Base-by-base conservation (phyloP, 2,888 invertebrate genomes). In the Tinea semifulvella region DNA sequence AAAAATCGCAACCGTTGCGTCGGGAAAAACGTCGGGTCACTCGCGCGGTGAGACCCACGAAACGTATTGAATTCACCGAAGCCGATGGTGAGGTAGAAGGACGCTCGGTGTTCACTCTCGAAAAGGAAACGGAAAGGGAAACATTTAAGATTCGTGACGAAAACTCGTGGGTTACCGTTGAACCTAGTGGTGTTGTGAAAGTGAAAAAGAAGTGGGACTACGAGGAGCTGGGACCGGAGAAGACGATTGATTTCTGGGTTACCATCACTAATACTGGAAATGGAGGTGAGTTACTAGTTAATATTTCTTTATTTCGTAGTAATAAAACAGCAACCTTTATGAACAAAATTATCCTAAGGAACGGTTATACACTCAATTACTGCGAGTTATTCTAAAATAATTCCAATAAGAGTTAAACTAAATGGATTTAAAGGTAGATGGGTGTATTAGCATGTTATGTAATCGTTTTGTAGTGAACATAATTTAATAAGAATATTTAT, bases 201-300 rank as follows among this genome's bases (percentile, higher is more conserved):
- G 95, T 96, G 52, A 94, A 94, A 77, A 93, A 94, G 87, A 94
- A 94, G 87, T 96, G 96, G 96, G 95, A 96, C 85, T 96, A 94
- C 72, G 96, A 96, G 65, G 95, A 95, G 63, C 75, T 96, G 40
- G 95, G 95, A 18, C 93, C 94, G 1, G 95, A 96, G 77, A 96
- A 96, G 70, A 95, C 94, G 10, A 95, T 96, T 61, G 95, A 96
- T 73, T 96, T 96, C 71, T 96, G 95, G 95, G 95, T 96, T 44
- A 94, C 93, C 45, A 95, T 95, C 58, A 93, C 92, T 47, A 95
- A 95, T 70, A 87, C 91, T 51, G 93, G 92, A 81, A 90, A 90
- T 69, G 90, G 91, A 83, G 92, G 92, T 93, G 66, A 88, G 89
- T 84, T 26, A 3, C 2, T 26, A n/a, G 2, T 26, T 26, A 3